Evolutionary conservation across 2,113 vertebrate genomes (phyloP).

Genomic region (Casuarius casuarius): DNA sequence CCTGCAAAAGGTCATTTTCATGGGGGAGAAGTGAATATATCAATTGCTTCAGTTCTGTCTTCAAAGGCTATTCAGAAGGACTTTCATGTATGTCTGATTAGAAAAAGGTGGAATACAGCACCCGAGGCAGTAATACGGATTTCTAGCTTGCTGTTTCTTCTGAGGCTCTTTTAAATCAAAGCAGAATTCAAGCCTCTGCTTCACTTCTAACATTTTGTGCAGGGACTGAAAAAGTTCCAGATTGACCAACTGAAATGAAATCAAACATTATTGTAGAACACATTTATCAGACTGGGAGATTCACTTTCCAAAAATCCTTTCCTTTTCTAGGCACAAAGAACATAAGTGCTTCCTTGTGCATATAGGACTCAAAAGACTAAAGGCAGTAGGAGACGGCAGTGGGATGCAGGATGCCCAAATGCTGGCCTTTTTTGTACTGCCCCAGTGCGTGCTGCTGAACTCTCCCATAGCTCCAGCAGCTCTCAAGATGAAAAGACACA

Average conservation of each 20-base stretch:
- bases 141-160: background rate
- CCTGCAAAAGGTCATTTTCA: conserved; percentile 6
- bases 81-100: conserved; percentile 43
- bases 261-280: background rate
- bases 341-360: background rate
- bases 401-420: background rate
- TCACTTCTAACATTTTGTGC: background rate
- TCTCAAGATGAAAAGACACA: background rate
- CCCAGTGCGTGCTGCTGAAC: background rate
- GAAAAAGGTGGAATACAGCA: background rate
- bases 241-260: background rate
- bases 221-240: background rate
- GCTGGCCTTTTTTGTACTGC: background rate
- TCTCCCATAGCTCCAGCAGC: background rate
- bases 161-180: conserved; percentile 1
- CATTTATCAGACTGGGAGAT: background rate
- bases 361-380: background rate
- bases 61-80: conserved; percentile 41
- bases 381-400: background rate
- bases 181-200: background rate
- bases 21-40: background rate
- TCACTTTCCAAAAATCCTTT: background rate
- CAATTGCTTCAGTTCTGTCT: background rate
- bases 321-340: background rate
- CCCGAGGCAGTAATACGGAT: background rate